These are phyloP conservation scores for Percopsis omiscomaycus DNA, from an alignment of 2,797 vertebrate species.

Conservation along the genomic window DNA sequence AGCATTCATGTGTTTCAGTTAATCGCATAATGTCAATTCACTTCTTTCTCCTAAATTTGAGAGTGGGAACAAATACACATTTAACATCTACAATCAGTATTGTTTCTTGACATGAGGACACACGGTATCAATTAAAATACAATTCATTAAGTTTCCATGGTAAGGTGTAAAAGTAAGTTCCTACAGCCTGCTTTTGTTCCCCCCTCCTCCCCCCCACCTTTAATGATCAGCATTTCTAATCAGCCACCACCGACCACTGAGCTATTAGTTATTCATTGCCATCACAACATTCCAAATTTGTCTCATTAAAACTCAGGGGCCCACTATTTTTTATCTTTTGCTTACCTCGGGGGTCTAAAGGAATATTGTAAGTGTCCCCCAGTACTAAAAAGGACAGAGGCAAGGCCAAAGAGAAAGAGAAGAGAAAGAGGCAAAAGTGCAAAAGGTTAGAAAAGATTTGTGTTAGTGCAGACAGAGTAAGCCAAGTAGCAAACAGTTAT, in stretches of 20 bases:
- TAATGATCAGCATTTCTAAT: not conserved
- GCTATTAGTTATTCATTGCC: not conserved
- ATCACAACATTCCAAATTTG: not conserved
- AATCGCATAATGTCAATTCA: not conserved
- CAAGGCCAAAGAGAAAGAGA: conserved; percentile 76
- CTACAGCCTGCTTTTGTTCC: conserved; percentile 9
- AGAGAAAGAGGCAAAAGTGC: conserved; percentile 81
- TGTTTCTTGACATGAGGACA: not conserved
- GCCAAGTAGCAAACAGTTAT: conserved; percentile 68
- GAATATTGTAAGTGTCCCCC: conserved; percentile 99
- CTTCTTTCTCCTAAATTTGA: not conserved
- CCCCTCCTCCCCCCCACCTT: not conserved
- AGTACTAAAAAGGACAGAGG: conserved; percentile 90
- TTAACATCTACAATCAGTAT: conserved; percentile 1
- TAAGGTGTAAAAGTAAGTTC: not conserved
- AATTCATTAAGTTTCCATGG: conserved; percentile 10
- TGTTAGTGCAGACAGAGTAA: conserved; percentile 73
- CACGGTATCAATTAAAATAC: not conserved
- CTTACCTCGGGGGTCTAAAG: conserved; percentile 99
- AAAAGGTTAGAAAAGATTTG: conserved; percentile 85
- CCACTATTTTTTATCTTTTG: conserved; percentile 30
- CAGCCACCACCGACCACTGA: not conserved
- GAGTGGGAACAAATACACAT: not conserved
- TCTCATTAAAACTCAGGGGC: conserved; percentile 3
- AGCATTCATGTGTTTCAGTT: too few species aligned